These are phyloP conservation scores for Perithous albicinctus DNA, from an alignment of 2,888 invertebrate species.

Conservation along the genomic window DNA sequence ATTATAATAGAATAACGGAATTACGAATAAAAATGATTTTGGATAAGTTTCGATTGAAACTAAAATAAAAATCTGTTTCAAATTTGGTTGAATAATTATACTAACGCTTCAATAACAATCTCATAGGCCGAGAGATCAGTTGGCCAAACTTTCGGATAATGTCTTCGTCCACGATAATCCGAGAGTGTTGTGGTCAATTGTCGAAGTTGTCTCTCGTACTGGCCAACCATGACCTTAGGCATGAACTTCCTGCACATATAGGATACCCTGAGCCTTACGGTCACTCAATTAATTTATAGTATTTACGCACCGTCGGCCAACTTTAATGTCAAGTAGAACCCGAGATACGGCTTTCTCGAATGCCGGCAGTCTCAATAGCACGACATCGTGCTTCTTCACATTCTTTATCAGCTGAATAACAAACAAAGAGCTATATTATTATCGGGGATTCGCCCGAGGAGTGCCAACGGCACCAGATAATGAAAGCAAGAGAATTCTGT, in stretches of 20 bases:
- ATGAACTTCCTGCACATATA: constrained; percentile 92
- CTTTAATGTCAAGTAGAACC: constrained; percentile 93
- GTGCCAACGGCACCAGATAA: constrained; percentile 15
- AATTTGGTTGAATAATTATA: constrained; percentile 70
- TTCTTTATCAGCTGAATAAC: constrained; percentile 91
- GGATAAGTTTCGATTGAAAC: too few species aligned
- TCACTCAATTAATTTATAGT: constrained; percentile 77
- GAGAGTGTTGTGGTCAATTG: constrained; percentile 94
- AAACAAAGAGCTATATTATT: constrained; percentile 24
- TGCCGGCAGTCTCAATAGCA: constrained; percentile 91
- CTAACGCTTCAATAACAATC: constrained; percentile 95
- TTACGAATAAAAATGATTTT: too few species aligned
- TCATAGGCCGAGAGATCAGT: constrained; percentile 90
- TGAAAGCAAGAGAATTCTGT: constrained; percentile 36
- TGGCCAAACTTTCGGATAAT: constrained; percentile 91
- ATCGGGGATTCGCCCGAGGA: constrained; percentile 1
- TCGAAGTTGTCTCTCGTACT: constrained; percentile 93
- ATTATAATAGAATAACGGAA: too few species aligned
- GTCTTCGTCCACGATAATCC: constrained; percentile 89
- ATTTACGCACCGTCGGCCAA: constrained; percentile 90
- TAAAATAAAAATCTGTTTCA: background rate
- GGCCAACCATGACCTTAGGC: constrained; percentile 94
- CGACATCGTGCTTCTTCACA: constrained; percentile 90
- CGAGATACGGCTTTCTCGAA: constrained; percentile 94
- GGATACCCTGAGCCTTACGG: constrained; percentile 83